A percentile compares a stretch with the other conserved stretches of the same genome.
phyloP scores from a whole-genome alignment of 2,888 invertebrate genomes.

The Physocephala rufipes region DNA sequence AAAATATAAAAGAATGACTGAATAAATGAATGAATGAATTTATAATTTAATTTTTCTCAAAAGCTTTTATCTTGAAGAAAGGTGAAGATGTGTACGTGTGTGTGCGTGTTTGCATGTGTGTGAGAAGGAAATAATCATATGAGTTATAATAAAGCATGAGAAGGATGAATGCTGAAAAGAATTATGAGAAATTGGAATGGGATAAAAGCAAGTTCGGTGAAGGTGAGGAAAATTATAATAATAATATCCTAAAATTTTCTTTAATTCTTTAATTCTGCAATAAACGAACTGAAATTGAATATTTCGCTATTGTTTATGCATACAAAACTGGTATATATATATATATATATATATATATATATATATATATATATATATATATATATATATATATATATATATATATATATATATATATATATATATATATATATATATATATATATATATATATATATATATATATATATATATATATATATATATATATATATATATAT shows the following conservation, averaged over 20 bases:
- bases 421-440: neutral
- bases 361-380: neutral
- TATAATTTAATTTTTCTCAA: conserved; percentile 36
- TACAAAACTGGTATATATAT: neutral
- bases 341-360: neutral
- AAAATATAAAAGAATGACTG: neutral
- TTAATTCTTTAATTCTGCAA: neutral
- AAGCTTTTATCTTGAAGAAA: conserved; percentile 21
- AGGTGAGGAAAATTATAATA: too few species aligned
- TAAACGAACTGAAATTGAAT: conserved; percentile 4
- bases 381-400: neutral
- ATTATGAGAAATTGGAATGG: neutral
- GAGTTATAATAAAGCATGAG: too few species aligned
- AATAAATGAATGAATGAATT: conserved; percentile 23
- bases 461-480: neutral
- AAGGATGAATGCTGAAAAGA: neutral
- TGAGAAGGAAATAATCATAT: too few species aligned
- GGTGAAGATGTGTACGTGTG: neutral
- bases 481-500: neutral
- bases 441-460: neutral
- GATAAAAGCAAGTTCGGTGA: neutral
- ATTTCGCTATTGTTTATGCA: neutral
- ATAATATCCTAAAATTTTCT: neutral
- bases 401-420: neutral
- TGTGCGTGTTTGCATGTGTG: too few species aligned